Evolutionary conservation across 2,888 invertebrate species (phyloP).

Genomic region (Melolontha melolontha): DNA sequence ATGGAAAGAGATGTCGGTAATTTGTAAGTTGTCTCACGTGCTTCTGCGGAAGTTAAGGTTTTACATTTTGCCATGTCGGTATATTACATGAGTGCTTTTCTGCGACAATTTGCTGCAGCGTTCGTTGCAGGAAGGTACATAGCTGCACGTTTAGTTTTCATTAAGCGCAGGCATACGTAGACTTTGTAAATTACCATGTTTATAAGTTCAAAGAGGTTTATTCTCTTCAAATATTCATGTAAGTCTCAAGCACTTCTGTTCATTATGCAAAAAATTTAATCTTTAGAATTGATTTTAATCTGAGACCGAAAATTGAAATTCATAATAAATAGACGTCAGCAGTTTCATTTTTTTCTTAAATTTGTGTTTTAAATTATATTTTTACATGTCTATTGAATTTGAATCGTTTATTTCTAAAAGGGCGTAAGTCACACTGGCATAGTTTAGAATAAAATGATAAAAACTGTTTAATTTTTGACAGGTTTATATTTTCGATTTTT

Average conservation of each 20-base stretch:
- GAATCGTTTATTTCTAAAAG: too few relatives aligned
- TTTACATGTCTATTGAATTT: too few relatives aligned
- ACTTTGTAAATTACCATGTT: background rate
- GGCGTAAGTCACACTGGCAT: too few relatives aligned
- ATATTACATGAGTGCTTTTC: constrained; percentile 19
- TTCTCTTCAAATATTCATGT: background rate
- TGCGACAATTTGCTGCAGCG: constrained; percentile 30
- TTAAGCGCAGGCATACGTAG: constrained; percentile 13
- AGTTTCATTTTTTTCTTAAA: too few relatives aligned
- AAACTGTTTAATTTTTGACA: too few relatives aligned
- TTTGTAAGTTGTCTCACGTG: constrained; percentile 42
- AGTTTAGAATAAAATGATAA: too few relatives aligned
- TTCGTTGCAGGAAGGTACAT: constrained; percentile 5
- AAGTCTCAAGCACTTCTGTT: background rate
- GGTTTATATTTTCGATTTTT: too few relatives aligned
- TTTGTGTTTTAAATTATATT: too few relatives aligned
- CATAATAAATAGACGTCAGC: background rate
- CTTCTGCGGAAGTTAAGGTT: constrained; percentile 39
- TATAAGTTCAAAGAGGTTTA: constrained; percentile 2
- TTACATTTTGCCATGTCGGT: constrained; percentile 18
- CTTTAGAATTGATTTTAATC: too few relatives aligned
- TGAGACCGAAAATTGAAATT: too few relatives aligned
- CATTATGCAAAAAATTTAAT: too few relatives aligned
- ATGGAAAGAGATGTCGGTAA: background rate
- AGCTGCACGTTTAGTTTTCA: constrained; percentile 19